A percentile compares a stretch with the other conserved stretches of the same genome.
These are phyloP conservation scores for Pseudobourletiella spinata DNA, from an alignment of 1,140 invertebrate genomes.

Conservation along the genomic window DNA sequence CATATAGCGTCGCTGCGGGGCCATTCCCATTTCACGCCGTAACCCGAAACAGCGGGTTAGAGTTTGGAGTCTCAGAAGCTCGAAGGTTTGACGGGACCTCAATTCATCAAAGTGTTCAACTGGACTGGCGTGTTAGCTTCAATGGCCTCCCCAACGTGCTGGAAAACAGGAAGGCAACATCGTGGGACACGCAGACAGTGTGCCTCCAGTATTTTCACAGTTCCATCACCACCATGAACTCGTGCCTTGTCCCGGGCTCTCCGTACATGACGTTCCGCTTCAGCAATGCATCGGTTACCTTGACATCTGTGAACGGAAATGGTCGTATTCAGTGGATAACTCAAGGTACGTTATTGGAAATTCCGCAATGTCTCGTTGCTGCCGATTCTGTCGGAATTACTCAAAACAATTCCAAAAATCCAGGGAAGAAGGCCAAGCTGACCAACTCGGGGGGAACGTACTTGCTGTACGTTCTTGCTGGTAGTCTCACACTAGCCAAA, in stretches of 20 bases:
- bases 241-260: conserved; percentile 11
- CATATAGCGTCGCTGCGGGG: conserved; percentile 6
- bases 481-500: not conserved
- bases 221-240: not conserved
- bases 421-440: not conserved
- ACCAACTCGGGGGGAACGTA: conserved; percentile 1
- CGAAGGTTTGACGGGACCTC: conserved; percentile 28
- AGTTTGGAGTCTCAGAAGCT: conserved; percentile 14
- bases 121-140: conserved; percentile 12
- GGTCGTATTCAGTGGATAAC: conserved; percentile 6
- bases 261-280: conserved; percentile 20
- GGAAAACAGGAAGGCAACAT: conserved; percentile 13
- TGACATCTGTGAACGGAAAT: not conserved
- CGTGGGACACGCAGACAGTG: conserved; percentile 30
- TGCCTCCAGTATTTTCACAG: conserved; percentile 24
- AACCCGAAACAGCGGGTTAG: conserved; percentile 16
- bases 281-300: conserved; percentile 3
- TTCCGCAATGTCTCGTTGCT: too few species aligned
- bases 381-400: too few species aligned
- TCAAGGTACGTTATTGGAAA: conserved; percentile 3
- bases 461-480: not conserved
- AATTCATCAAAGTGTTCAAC: conserved; percentile 9
- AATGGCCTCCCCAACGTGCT: conserved; percentile 12
- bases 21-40: conserved; percentile 26
- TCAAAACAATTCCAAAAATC: too few species aligned